These are phyloP conservation scores for Toxonevra muliebris DNA, from an alignment of 2,888 invertebrate genomes.

Conservation along the genomic window DNA sequence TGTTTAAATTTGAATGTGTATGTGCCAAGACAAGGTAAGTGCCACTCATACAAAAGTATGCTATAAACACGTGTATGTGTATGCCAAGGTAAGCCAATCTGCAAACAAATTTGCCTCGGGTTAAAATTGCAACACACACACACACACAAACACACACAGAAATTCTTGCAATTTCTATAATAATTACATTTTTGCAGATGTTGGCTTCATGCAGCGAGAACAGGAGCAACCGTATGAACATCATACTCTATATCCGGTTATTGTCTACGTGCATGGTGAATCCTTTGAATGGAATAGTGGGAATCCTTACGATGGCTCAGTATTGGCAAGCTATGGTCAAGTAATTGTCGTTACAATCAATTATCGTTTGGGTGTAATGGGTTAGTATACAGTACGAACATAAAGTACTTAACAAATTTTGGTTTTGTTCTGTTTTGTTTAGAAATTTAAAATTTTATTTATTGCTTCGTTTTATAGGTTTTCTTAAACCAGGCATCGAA, in stretches of 20 bases:
- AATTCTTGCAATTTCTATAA: too few species aligned
- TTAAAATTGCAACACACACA: too few species aligned
- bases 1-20: slow-evolving; percentile 94
- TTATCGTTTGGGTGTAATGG: slow-evolving; percentile 83
- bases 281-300: slow-evolving; percentile 98
- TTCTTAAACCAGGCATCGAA: slow-evolving; percentile 79
- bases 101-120: too few species aligned
- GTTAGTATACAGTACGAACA: slow-evolving; percentile 67
- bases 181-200: slow-evolving; percentile 10
- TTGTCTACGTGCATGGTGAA: slow-evolving; percentile 94
- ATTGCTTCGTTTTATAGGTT: slow-evolving; percentile 69
- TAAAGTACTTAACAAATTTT: background rate
- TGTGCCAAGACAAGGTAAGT: slow-evolving; percentile 84
- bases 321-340: slow-evolving; percentile 90
- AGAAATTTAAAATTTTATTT: too few species aligned
- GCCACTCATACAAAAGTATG: background rate
- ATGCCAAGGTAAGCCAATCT: too few species aligned
- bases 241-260: slow-evolving; percentile 74
- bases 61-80: slow-evolving; percentile 11
- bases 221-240: too few species aligned
- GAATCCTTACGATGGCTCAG: slow-evolving; percentile 95
- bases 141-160: too few species aligned
- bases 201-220: background rate
- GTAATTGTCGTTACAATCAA: slow-evolving; percentile 87
- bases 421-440: background rate